These are phyloP conservation scores for Anthophora plumipes DNA, from an alignment of 2,888 invertebrate species.

Conservation along the genomic window DNA sequence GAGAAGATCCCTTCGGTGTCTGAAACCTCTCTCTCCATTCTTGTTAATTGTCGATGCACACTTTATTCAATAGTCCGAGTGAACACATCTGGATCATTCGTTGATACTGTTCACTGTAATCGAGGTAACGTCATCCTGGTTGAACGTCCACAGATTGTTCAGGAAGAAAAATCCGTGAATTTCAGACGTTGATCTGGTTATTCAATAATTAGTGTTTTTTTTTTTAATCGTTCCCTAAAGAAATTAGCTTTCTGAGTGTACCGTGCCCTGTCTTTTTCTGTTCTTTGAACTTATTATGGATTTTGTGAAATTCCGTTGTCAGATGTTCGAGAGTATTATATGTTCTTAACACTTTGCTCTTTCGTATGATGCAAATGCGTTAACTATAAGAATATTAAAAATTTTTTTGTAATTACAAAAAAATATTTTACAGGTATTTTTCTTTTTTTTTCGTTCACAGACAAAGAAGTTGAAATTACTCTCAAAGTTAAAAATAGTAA, in stretches of 20 bases:
- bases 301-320: no score
- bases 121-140: not conserved
- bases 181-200: not conserved
- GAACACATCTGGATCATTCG: constrained; percentile 25
- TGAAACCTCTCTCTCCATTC: constrained; percentile 82
- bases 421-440: no score
- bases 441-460: no score
- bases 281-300: not conserved
- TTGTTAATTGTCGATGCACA: constrained; percentile 5
- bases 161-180: not conserved
- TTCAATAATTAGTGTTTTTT: not conserved
- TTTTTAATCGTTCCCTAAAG: not conserved
- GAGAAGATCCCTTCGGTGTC: constrained; percentile 82
- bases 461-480: no score
- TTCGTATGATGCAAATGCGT: no score
- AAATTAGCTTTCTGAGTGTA: constrained; percentile 28
- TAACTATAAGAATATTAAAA: no score
- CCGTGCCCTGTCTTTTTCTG: constrained; percentile 22
- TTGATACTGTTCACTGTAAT: not conserved
- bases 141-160: not conserved
- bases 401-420: no score
- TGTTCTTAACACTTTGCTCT: no score
- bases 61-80: not conserved
- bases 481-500: no score
- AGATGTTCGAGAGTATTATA: not conserved